Conservation (phyloP, 2,888 invertebrate species). For the Drosophila tanythrix region DNA sequence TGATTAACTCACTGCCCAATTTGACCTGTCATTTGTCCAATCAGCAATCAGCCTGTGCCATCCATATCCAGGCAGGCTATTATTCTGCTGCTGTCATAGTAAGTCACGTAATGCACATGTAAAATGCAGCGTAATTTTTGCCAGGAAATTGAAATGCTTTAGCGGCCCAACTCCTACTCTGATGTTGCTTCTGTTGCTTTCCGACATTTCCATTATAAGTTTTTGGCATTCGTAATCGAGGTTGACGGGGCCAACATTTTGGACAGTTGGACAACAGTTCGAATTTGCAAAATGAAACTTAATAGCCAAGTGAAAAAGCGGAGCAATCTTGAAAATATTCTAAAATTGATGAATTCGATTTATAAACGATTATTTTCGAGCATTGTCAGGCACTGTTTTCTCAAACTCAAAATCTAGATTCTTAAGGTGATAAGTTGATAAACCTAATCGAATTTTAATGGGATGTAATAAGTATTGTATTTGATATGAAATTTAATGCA, state of each 20-base stretch:
- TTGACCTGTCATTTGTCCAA: not conserved
- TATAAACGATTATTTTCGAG: not conserved
- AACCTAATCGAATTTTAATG: not conserved
- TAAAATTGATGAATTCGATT: not conserved
- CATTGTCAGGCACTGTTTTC: not conserved
- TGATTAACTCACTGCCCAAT: not conserved
- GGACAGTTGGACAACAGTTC: no score
- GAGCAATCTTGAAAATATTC: not conserved
- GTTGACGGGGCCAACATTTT: not conserved
- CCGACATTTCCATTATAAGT: constrained; percentile 29
- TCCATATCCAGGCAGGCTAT: not conserved
- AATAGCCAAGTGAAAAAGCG: not conserved
- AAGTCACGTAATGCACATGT: not conserved
- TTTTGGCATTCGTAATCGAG: constrained; percentile 34
- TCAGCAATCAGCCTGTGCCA: not conserved
- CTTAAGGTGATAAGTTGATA: not conserved
- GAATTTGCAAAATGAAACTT: not conserved
- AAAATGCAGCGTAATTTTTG: constrained; percentile 1
- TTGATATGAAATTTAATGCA: not conserved
- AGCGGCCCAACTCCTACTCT: constrained; percentile 10
- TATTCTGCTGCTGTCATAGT: constrained; percentile 18
- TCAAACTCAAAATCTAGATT: not conserved
- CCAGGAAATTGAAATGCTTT: constrained; percentile 38
- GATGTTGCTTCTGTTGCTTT: not conserved
- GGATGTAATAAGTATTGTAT: not conserved